These are phyloP conservation scores for Pantelozetes paolii DNA, from an alignment of 2,888 invertebrate genomes.

Conservation along the genomic window DNA sequence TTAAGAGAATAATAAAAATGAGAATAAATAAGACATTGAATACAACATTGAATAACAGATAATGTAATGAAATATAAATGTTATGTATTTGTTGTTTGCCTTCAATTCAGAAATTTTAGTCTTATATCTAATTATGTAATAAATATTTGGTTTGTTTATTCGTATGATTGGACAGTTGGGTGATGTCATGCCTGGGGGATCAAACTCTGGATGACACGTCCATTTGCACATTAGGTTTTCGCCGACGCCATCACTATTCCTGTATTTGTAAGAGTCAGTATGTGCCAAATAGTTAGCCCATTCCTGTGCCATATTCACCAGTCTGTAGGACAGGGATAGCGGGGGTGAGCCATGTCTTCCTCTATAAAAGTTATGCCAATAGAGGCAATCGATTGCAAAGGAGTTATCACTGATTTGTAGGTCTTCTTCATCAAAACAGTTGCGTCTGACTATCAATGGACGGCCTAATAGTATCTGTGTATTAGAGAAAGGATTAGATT, in stretches of 20 bases:
- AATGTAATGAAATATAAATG: too few species aligned
- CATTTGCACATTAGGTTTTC: conserved; percentile 61
- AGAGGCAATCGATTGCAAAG: conserved; percentile 72
- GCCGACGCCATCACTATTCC: conserved; percentile 56
- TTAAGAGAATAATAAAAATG: background rate
- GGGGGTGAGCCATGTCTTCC: conserved; percentile 70
- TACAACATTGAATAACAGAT: background rate
- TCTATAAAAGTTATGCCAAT: conserved; percentile 77
- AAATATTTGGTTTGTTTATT: background rate
- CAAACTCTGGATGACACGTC: conserved; percentile 25
- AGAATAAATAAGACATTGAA: background rate
- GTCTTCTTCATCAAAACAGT: background rate
- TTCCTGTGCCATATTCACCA: conserved; percentile 74
- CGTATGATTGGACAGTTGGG: background rate
- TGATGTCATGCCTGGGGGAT: conserved; percentile 13
- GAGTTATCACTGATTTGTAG: conserved; percentile 38
- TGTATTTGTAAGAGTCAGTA: conserved; percentile 68
- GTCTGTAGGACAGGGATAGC: conserved; percentile 64
- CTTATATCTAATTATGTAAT: background rate
- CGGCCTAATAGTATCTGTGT: background rate
- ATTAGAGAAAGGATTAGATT: background rate
- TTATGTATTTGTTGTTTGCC: too few species aligned
- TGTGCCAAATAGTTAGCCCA: conserved; percentile 83
- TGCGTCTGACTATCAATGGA: conserved; percentile 7
- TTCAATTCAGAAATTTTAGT: too few species aligned